Evolutionary conservation across 2,797 vertebrate genomes (phyloP).

Genomic region (Dendrocincla tyrannina): DNA sequence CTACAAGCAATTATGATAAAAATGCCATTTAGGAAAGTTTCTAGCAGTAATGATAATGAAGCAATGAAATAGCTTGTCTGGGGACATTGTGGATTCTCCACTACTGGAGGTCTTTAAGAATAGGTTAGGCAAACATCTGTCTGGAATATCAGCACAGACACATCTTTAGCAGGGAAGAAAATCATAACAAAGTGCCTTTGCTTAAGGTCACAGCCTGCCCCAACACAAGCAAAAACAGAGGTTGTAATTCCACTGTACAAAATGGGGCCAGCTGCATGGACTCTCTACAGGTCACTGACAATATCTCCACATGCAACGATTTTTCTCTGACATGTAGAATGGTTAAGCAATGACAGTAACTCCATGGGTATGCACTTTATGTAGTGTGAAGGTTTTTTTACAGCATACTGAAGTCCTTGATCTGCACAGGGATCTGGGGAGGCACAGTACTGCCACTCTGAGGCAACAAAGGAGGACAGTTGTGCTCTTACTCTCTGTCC

Average conservation of each 20-base stretch:
- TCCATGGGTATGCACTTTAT: background rate
- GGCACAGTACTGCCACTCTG: background rate
- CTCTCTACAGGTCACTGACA: background rate
- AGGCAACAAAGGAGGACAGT: background rate
- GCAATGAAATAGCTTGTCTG: slow-evolving; percentile 37
- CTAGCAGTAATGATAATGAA: slow-evolving; percentile 40
- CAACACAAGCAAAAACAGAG: background rate
- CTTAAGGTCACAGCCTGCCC: background rate
- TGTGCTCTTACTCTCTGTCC: background rate
- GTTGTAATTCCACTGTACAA: background rate
- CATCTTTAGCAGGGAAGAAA: background rate
- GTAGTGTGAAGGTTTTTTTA: background rate
- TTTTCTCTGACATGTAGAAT: background rate
- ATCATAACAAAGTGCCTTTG: background rate
- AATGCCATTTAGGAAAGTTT: slow-evolving; percentile 25
- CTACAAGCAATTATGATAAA: slow-evolving; percentile 26
- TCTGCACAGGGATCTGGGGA: background rate
- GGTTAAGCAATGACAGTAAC: background rate
- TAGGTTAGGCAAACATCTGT: slow-evolving; percentile 32
- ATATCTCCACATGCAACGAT: background rate
- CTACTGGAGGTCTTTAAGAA: slow-evolving; percentile 28
- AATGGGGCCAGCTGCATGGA: background rate
- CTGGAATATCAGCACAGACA: background rate
- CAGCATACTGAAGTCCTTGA: background rate
- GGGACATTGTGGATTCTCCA: slow-evolving; percentile 31